A percentile compares a stretch with the other conserved stretches of the same genome.
These are phyloP conservation scores for Rhamphomyia laevipes DNA, from an alignment of 2,888 invertebrate genomes.

Conservation along the genomic window DNA sequence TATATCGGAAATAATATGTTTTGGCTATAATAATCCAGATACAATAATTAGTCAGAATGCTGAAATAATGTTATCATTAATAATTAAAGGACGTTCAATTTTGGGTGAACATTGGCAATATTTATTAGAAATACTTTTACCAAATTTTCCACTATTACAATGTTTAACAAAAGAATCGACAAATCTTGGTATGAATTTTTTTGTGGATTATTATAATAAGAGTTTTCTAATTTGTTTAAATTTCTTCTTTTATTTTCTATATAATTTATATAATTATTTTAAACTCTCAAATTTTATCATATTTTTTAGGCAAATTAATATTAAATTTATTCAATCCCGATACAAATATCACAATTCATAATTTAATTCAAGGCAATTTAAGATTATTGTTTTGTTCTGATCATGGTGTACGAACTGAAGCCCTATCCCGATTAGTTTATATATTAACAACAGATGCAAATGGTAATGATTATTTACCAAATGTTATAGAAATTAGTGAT, in stretches of 20 bases:
- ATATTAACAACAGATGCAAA: conserved; percentile 19
- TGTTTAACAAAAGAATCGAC: conserved; percentile 18
- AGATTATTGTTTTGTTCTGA: conserved; percentile 26
- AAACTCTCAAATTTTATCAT: not conserved
- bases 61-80: conserved; percentile 24
- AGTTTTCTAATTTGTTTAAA: not conserved
- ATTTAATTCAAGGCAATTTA: conserved; percentile 26
- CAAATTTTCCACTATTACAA: conserved; percentile 26
- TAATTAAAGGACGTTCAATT: conserved; percentile 25
- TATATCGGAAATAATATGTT: conserved; percentile 23
- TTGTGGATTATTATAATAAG: too few relatives aligned
- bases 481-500: conserved; percentile 21
- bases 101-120: conserved; percentile 18
- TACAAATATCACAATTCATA: conserved; percentile 16
- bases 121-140: conserved; percentile 20
- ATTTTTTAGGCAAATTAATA: conserved; percentile 8
- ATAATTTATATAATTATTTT: not conserved
- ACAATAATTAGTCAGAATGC: conserved; percentile 18
- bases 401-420: conserved; percentile 21
- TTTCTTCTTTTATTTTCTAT: too few relatives aligned
- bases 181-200: conserved; percentile 9
- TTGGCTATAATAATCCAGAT: conserved; percentile 16
- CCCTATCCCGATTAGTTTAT: conserved; percentile 23
- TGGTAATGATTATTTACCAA: conserved; percentile 19
- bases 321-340: conserved; percentile 28